These are phyloP conservation scores for Diaprepes abbreviatus DNA, from an alignment of 2,888 invertebrate species.

Conservation along the genomic window DNA sequence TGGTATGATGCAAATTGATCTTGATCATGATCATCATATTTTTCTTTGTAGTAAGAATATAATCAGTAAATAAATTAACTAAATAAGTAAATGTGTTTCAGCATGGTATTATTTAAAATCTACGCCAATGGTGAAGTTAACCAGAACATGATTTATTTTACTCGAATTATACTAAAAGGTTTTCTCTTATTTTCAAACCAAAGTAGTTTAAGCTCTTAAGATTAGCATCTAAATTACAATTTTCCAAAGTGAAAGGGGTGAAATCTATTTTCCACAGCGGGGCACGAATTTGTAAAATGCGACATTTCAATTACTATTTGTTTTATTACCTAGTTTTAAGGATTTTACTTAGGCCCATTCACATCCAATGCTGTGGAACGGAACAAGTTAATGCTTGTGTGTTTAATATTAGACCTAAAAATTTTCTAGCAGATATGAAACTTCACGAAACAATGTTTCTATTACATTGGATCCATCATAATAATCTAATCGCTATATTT, in stretches of 20 bases:
- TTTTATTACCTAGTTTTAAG: slow-evolving; percentile 3
- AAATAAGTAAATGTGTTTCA: no score
- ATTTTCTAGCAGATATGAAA: no score
- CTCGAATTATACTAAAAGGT: slow-evolving; percentile 25
- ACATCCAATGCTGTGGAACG: no score
- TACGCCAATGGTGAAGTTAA: neutral
- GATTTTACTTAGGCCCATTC: neutral
- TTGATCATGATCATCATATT: no score
- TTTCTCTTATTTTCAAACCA: slow-evolving; percentile 36
- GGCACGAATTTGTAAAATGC: slow-evolving; percentile 37
- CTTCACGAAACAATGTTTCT: no score
- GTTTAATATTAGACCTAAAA: no score
- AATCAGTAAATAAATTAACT: no score
- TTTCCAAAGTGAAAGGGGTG: slow-evolving; percentile 37
- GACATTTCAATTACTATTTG: slow-evolving; percentile 24
- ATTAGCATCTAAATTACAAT: slow-evolving; percentile 46
- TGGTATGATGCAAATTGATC: no score
- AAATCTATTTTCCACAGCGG: slow-evolving; percentile 39
- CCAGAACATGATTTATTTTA: slow-evolving; percentile 20
- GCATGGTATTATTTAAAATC: neutral
- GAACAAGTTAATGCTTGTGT: no score
- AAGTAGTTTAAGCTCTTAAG: slow-evolving; percentile 37
- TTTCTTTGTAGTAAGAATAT: no score
- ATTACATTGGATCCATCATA: no score
- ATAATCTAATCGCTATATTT: no score